Conservation (phyloP, 2,888 invertebrate species). For the Hemithea aestivaria region DNA sequence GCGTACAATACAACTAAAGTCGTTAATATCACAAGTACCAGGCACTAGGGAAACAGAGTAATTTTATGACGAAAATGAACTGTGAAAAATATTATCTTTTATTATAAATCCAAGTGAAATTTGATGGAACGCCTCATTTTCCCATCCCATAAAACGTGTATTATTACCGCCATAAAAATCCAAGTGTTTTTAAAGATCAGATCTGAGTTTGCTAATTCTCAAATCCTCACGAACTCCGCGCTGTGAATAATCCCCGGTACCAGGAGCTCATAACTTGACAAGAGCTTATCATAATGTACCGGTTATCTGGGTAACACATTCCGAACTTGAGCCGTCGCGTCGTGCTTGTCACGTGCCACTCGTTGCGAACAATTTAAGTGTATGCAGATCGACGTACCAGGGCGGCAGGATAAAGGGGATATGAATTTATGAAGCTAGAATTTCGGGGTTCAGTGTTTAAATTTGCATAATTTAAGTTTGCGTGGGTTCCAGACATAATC, state of each 20-base stretch:
- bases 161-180: too few species aligned
- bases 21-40: too few species aligned
- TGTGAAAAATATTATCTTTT: too few species aligned
- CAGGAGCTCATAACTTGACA: constrained; percentile 48
- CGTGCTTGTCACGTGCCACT: constrained; percentile 52
- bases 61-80: too few species aligned
- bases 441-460: constrained; percentile 3
- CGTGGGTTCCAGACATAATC: too few species aligned
- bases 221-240: constrained; percentile 20
- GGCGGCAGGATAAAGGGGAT: constrained; percentile 38
- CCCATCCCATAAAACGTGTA: too few species aligned
- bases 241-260: constrained; percentile 42
- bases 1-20: too few species aligned
- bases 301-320: constrained; percentile 50
- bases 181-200: neutral
- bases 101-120: too few species aligned
- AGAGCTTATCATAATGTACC: constrained; percentile 55
- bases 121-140: too few species aligned
- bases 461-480: too few species aligned
- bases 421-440: neutral
- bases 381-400: constrained; percentile 49
- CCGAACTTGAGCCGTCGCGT: constrained; percentile 18
- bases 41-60: too few species aligned
- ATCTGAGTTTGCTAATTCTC: constrained; percentile 5
- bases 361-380: constrained; percentile 58